Percentiles rank a stretch among this genome's conserved stretches.
phyloP scores from a whole-genome alignment of 2,797 vertebrate genomes.

The Ciconia nigra region DNA sequence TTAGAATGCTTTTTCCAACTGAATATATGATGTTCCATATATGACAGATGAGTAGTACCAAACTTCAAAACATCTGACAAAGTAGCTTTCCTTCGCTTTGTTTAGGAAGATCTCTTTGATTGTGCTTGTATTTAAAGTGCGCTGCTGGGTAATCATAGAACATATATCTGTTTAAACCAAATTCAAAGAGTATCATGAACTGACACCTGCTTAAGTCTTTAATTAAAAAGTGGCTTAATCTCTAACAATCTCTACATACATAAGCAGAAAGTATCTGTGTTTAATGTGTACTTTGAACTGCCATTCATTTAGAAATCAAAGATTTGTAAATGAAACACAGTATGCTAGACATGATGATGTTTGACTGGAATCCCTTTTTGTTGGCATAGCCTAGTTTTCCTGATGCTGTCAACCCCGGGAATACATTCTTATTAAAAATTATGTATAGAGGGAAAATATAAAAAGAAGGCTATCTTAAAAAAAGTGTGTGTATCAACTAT shows the following conservation, averaged over 20 bases:
- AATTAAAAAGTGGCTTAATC: constrained; percentile 58
- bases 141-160: background rate
- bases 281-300: constrained; percentile 57
- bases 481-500: background rate
- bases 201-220: constrained; percentile 55
- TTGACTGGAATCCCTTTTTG: constrained; percentile 26
- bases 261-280: constrained; percentile 32
- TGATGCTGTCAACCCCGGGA: background rate
- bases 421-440: background rate
- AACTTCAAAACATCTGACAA: background rate
- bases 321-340: constrained; percentile 47
- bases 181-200: constrained; percentile 10
- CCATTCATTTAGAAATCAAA: constrained; percentile 52
- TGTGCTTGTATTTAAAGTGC: background rate
- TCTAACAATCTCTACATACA: constrained; percentile 30
- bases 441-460: background rate
- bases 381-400: background rate
- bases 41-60: background rate
- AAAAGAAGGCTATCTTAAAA: background rate
- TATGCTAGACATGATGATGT: background rate
- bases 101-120: constrained; percentile 44
- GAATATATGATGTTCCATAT: background rate
- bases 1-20: background rate
- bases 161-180: background rate
- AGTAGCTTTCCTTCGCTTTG: background rate